Evolutionary conservation across 2,888 invertebrate genomes (phyloP), one percentile per base, ranked within the genome.

Genomic region (Leptinotarsa haldemani): DNA sequence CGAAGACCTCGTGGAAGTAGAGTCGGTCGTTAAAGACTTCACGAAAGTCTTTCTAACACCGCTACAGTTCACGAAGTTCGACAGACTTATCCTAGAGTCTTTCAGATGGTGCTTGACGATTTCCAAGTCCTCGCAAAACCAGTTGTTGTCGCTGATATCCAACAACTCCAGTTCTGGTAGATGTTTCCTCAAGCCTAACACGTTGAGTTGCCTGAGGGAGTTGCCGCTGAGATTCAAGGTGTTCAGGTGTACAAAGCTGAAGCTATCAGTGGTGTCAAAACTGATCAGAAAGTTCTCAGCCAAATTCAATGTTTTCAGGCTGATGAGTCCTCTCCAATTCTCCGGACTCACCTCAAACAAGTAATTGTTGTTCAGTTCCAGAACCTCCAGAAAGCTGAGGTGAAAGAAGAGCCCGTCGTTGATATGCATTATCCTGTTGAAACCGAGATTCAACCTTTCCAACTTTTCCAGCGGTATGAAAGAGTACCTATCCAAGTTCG

Each of bases 201-300:
- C 77, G 70, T 84, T 80, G 18, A 85, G 74, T 13, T 72, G 22
- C 0, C 73, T 79, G 53, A 85, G 69, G 66, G 71, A 76, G 72
- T 84, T 85, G 0, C 75, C 75, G 66, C 81, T 81, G 40, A 85
- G 73, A 76, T 84, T 82, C 40, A 85, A 70, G 4, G 66, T 70
- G 30, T 74, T 65, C 73, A 85, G 76, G 20, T 68, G 66, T 7
- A 13, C 20, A 61, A 84, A 83, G 7, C 78, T 75, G 64, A 80
- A 82, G 67, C 78, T 78, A 58, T 77, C 74, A 30, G 53, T 74
- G 4, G 78, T 52, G 65, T 82, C 81, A 52, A 83, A 81, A 53
- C 77, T n/a, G 47, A 74, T 80, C 47, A 86, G 70, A 53, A 79
- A 73, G 78, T 87, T 87, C 12, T 81, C 78, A n/a, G 82, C 83